Evolutionary conservation across 2,797 vertebrate genomes (phyloP).

Genomic region (Rhynchonycteris naso): DNA sequence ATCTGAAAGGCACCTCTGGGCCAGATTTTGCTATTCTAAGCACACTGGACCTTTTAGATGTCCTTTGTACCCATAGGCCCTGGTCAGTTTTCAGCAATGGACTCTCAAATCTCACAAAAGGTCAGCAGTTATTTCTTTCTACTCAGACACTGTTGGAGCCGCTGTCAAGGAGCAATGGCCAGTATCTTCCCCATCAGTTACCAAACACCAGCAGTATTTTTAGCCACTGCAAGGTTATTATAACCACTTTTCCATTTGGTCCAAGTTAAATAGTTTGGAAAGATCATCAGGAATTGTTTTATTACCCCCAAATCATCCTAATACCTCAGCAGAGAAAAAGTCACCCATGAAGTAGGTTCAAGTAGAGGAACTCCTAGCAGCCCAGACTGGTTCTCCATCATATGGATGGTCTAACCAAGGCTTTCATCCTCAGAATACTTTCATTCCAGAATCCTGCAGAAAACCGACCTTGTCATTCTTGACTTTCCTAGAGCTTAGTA

Average conservation of each 20-base stretch:
- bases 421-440: not conserved
- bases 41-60: not conserved
- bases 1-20: not conserved
- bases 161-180: not conserved
- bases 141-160: not conserved
- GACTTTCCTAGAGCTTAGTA: slow-evolving; percentile 32
- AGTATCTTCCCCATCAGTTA: not conserved
- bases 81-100: not conserved
- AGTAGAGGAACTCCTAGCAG: not conserved
- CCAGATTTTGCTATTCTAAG: not conserved
- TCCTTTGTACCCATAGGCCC: not conserved
- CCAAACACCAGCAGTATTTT: not conserved
- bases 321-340: not conserved
- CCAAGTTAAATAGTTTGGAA: slow-evolving; percentile 11
- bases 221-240: not conserved
- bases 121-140: not conserved
- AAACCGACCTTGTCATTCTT: not conserved
- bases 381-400: not conserved
- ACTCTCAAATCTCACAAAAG: not conserved
- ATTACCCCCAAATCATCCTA: not conserved
- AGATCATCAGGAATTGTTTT: not conserved
- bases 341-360: not conserved
- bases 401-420: not conserved
- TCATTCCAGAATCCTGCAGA: not conserved
- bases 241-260: slow-evolving; percentile 15